Evolutionary conservation across 2,888 invertebrate species (phyloP), one percentile per base, ranked within the genome.

Genomic region (Pseudococcus viburni): DNA sequence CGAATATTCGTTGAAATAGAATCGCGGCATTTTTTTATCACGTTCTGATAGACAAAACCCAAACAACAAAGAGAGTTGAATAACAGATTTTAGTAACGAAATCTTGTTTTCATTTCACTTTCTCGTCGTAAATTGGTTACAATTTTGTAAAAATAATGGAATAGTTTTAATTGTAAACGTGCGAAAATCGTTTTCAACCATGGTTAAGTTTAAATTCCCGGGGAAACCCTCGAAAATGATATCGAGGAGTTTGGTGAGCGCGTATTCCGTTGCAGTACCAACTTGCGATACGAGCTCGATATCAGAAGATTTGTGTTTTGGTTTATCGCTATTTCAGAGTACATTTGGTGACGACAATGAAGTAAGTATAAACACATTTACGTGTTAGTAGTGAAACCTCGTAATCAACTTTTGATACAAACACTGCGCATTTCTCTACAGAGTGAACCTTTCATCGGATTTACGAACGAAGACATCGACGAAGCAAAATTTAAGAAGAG

Each of bases 221-320:
- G 96, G 96, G 92, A 96, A 96, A 94, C 96, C 96, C 92, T 94
- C 95, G 91, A 96, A 96, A 94, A 95, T 95, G 93, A 95, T 95
- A 92, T 95, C 95, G 93, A 95, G 95, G 93, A 96, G 95, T 92
- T 94, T 96, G 92, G 94, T 96, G 91, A 96, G 95, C 93, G 95
- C 96, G 92, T 93, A 96, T 92, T 94, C 94, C 91, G 92, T 93
- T 91, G 93, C 93, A 90, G 90, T 91, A 89, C 90, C 91, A 89
- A 92, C 92, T 91, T 92, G 91, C 91, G 93, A 93, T 91, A 92
- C 92, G 91, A 92, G 92, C 91, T 92, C 91, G 91, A 92, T 92
- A 90, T 92, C 92, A 90, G 92, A 92, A 91, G 92, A 92, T 91
- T 92, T 92, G 89, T 92, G 91, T 91, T 91, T 91, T 90, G 92